A percentile compares a stretch with the other conserved stretches of the same genome.
Evolutionary conservation across 2,888 invertebrate genomes (phyloP).

Genomic region (Fragum sueziense): DNA sequence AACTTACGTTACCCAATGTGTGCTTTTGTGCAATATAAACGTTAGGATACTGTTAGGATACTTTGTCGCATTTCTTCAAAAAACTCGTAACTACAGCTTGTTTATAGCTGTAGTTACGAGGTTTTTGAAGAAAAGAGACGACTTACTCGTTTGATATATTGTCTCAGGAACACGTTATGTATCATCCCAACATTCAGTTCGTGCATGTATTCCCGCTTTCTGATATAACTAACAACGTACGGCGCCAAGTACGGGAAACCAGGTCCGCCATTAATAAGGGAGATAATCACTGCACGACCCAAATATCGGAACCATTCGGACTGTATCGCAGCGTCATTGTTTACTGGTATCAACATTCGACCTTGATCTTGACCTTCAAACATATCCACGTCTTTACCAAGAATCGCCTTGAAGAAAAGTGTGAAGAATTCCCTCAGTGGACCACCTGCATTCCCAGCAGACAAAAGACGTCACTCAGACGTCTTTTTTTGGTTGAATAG

Average conservation of each 20-base stretch:
- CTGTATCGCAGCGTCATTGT: slow-evolving; percentile 55
- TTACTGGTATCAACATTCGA: slow-evolving; percentile 53
- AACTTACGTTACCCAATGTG: no score
- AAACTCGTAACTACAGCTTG: no score
- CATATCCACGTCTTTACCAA: slow-evolving; percentile 48
- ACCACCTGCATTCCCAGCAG: slow-evolving; percentile 56
- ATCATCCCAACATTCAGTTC: slow-evolving; percentile 55
- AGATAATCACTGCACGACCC: slow-evolving; percentile 57
- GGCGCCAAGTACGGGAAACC: slow-evolving; percentile 63
- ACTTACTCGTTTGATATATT: slow-evolving; percentile 53
- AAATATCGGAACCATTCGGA: slow-evolving; percentile 44
- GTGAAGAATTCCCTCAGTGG: slow-evolving; percentile 62
- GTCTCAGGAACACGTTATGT: slow-evolving; percentile 43
- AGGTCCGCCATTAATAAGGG: slow-evolving; percentile 52
- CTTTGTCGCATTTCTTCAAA: no score
- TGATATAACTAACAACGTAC: slow-evolving; percentile 53
- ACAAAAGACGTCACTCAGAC: no score
- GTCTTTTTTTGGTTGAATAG: no score
- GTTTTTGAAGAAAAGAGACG: no score
- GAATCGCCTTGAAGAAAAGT: slow-evolving; percentile 54
- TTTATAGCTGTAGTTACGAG: no score
- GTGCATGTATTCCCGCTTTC: slow-evolving; percentile 50
- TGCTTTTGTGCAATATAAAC: no score
- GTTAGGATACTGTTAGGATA: no score
- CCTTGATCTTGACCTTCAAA: slow-evolving; percentile 61